These are phyloP conservation scores for Scaptodrosophila latifasciaeformis DNA, from an alignment of 2,888 invertebrate species.

Conservation along the genomic window DNA sequence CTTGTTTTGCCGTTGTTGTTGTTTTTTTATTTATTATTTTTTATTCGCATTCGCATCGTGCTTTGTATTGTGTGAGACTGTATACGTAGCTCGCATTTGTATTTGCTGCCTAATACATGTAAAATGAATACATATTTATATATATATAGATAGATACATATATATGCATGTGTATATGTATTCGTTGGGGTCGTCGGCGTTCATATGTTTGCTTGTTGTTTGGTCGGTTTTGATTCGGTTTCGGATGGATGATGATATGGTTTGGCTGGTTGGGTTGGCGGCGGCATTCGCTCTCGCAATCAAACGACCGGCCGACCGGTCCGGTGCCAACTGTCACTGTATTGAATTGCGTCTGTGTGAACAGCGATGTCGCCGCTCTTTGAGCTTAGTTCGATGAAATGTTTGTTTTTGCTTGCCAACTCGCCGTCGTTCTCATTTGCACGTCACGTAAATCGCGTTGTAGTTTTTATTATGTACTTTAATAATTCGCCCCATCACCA, in stretches of 20 bases:
- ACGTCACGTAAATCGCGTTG: slow-evolving; percentile 56
- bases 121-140: background rate
- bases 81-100: slow-evolving; percentile 30
- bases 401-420: slow-evolving; percentile 28
- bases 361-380: slow-evolving; percentile 17
- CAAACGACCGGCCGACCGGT: slow-evolving; percentile 33
- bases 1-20: slow-evolving; percentile 43
- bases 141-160: background rate
- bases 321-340: slow-evolving; percentile 18
- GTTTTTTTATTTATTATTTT: slow-evolving; percentile 38
- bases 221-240: slow-evolving; percentile 70
- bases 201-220: slow-evolving; percentile 59
- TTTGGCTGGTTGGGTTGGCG: slow-evolving; percentile 46
- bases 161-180: slow-evolving; percentile 11
- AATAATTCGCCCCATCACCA: slow-evolving; percentile 33
- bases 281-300: slow-evolving; percentile 3
- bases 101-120: slow-evolving; percentile 14
- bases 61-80: slow-evolving; percentile 20
- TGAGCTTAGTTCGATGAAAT: slow-evolving; percentile 45
- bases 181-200: slow-evolving; percentile 36
- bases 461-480: slow-evolving; percentile 28
- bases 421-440: slow-evolving; percentile 56
- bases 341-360: slow-evolving; percentile 22
- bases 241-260: slow-evolving; percentile 68
- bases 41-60: slow-evolving; percentile 67